Evolutionary conservation across 2,888 invertebrate genomes (phyloP), one percentile per base, ranked within the genome.

Genomic region (Parascotia fuliginaria): DNA sequence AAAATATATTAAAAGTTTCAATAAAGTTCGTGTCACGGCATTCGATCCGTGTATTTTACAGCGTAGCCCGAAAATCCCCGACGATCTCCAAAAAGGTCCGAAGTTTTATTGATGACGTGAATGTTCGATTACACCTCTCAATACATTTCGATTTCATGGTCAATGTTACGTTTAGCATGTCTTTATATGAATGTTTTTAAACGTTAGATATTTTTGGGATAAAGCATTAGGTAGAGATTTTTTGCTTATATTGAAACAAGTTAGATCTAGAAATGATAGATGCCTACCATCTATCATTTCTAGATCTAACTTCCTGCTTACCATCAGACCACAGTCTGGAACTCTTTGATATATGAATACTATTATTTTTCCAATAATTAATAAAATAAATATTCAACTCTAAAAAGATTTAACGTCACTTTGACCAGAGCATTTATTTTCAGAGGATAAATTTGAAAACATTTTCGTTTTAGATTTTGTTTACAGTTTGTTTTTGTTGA

Each of bases 71-170:
- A 50, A 48, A 52, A 59, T 51, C 48, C 28, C 9, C 46, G 29
- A 16, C 31, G 28, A 38, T 36, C 12, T 12, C 13, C 31, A 41
- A 31, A 37, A 44, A 36, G 41, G 33, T 51, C 22, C 32, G 38
- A 42, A 12, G 15, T 27, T 34, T 1, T 16, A 6, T 2, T 6
- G 28, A 31, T 65, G 60, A 67, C 47, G 56, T 48, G 32, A 34
- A 15, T 16, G 39, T 52, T 52, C 56, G 51, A 66, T 65, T 53
- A 68, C 49, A 42, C 42, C 48, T 43, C 12, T 15, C 42, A 55
- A 65, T 62, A 60, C 42, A 47, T 43, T 44, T 43, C 37, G 41
- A 32, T 58, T 69, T 70, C 65, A 65, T 53, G 68, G 69, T 44
- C 69, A 69, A 55, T 62, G 65, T 53, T 59, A 58, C 55, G 51